Conservation (phyloP, 2,888 invertebrate species). For the Polyommatus icarus region DNA sequence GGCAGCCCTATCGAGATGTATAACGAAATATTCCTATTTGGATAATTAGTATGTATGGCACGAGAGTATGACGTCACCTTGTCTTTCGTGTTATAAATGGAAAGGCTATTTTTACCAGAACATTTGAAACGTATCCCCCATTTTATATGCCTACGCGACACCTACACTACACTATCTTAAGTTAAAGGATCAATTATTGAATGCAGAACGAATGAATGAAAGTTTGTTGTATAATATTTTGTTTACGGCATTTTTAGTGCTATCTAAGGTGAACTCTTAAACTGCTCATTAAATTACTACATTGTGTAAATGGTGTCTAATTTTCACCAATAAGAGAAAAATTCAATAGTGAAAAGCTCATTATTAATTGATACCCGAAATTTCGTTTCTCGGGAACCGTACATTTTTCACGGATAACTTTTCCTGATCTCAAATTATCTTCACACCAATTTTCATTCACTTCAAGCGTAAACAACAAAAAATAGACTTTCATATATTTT, state of each 20-base stretch:
- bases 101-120: conserved; percentile 20
- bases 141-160: not conserved
- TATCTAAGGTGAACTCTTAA: not conserved
- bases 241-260: not conserved
- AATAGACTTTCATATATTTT: too few relatives aligned
- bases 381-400: too few relatives aligned
- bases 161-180: not conserved
- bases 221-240: not conserved
- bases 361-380: too few relatives aligned
- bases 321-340: too few relatives aligned
- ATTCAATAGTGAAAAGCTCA: too few relatives aligned
- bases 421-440: too few relatives aligned
- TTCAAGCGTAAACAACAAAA: too few relatives aligned
- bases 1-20: conserved; percentile 45
- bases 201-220: not conserved
- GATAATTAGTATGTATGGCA: conserved; percentile 56
- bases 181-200: not conserved
- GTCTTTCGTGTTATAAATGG: conserved; percentile 34
- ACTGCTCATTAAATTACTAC: not conserved
- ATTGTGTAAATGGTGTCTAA: too few relatives aligned
- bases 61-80: conserved; percentile 51
- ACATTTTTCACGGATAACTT: too few relatives aligned
- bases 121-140: conserved; percentile 5
- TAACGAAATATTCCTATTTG: conserved; percentile 57
- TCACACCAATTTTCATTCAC: too few relatives aligned